Percentiles rank a stretch among this genome's conserved stretches.
Conservation (phyloP, 2,888 invertebrate species). For the Papilio demoleus region DNA sequence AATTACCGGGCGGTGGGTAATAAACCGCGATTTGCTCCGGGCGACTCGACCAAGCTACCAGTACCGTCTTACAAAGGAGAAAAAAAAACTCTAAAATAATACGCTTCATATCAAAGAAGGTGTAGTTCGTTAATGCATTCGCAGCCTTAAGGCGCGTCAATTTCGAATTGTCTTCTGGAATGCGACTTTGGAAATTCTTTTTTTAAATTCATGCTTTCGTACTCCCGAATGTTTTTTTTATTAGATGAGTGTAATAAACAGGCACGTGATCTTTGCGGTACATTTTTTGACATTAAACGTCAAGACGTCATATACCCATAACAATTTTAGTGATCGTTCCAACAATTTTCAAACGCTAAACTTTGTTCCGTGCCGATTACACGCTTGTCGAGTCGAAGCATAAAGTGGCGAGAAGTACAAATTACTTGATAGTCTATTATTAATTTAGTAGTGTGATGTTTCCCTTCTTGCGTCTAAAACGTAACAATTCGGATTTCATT, state of each 20-base stretch:
- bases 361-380: not conserved
- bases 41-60: constrained; percentile 79
- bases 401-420: not conserved
- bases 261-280: constrained; percentile 12
- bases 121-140: constrained; percentile 82
- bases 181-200: constrained; percentile 70
- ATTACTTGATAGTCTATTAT: not conserved
- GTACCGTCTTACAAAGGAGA: constrained; percentile 65
- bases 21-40: constrained; percentile 81
- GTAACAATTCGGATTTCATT: not conserved
- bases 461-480: not conserved
- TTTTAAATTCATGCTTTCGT: constrained; percentile 60
- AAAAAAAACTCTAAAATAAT: constrained; percentile 70
- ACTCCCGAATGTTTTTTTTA: constrained; percentile 27
- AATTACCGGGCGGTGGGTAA: constrained; percentile 79
- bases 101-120: constrained; percentile 82
- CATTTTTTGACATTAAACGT: constrained; percentile 1
- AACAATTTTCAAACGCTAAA: constrained; percentile 10
- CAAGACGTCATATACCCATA: not conserved
- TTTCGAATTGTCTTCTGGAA: constrained; percentile 81
- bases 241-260: constrained; percentile 10
- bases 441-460: not conserved
- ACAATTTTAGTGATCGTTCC: not conserved
- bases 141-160: constrained; percentile 78
- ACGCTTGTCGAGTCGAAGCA: not conserved